Evolutionary conservation across 2,113 vertebrate genomes (phyloP).

Genomic region (Hemiscyllium ocellatum): DNA sequence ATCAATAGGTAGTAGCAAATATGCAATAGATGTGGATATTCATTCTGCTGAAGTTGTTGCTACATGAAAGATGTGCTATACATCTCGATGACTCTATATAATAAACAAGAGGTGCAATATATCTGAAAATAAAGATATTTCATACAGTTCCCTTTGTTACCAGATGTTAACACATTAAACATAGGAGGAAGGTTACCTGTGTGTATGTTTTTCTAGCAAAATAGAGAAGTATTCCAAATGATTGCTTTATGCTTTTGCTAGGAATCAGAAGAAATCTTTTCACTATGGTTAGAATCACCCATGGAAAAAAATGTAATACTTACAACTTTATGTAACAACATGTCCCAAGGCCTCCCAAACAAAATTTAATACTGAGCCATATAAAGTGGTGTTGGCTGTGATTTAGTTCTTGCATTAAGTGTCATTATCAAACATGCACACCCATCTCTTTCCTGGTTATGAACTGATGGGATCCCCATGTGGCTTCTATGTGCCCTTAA

Average conservation of each 20-base stretch:
- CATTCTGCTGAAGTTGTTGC: neutral
- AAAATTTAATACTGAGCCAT: no score
- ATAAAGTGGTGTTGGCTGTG: neutral
- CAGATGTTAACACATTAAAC: neutral
- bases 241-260: neutral
- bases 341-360: no score
- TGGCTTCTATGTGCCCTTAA: no score
- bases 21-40: neutral
- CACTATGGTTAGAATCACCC: neutral
- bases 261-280: neutral
- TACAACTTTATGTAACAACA: no score
- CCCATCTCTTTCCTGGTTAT: no score
- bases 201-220: neutral
- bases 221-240: neutral
- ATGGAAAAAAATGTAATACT: neutral
- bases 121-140: neutral
- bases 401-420: neutral
- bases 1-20: neutral
- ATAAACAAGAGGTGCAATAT: neutral
- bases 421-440: no score
- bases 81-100: no score
- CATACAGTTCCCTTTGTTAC: neutral
- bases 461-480: no score
- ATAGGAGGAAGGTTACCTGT: no score
- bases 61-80: neutral